Base-by-base conservation (phyloP, 2,797 vertebrate genomes). In the Ptychobarbus kaznakovi region DNA sequence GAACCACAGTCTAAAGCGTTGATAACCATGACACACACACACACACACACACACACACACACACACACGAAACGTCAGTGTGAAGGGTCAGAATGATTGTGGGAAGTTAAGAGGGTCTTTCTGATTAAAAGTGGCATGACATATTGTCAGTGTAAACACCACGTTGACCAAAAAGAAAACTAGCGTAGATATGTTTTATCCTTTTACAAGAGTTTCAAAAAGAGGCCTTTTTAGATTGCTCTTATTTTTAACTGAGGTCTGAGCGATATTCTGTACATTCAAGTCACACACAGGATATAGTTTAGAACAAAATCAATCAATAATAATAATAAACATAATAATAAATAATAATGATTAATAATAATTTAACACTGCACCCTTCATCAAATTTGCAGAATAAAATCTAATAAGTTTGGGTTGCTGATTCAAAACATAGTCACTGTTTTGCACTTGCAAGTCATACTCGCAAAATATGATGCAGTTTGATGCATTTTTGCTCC, bases 1-100 rank as follows among this genome's bases (percentile, higher is more conserved):
- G 53, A 88, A 84, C 46, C 56, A 80, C 81, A 76, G 86, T 87
- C 72, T 86, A 83, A 89, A 88, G 83, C 77, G 82, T 80, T 81
- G 82, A 88, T 87, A 88, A 87, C 82, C 88, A 87, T 74, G 69
- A 72, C 72, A 35, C 42, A 65, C 80, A 20, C 51, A 53, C 18
- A 56, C 18, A 20, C 2, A 56, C 40, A 40, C 40, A 40, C 38
- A 40, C 6, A 40, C 38, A 40, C 38, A 38, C 38, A 38, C 38
- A 38, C 38, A 38, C 38, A 38, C 38, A 38, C 38, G 28, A 82
- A 69, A 86, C 38, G 4, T 56, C 49, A 49, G 65, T 61, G 28
- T 49, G 22, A 80, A 63, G 16, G 66, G 83, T 79, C 40, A 61
- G 13, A 49, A 42, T 9, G 12, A 28, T 44, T 42, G 22, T 69